These are phyloP conservation scores for Thaumatotibia leucotreta DNA, from an alignment of 1,140 invertebrate species.

Conservation along the genomic window DNA sequence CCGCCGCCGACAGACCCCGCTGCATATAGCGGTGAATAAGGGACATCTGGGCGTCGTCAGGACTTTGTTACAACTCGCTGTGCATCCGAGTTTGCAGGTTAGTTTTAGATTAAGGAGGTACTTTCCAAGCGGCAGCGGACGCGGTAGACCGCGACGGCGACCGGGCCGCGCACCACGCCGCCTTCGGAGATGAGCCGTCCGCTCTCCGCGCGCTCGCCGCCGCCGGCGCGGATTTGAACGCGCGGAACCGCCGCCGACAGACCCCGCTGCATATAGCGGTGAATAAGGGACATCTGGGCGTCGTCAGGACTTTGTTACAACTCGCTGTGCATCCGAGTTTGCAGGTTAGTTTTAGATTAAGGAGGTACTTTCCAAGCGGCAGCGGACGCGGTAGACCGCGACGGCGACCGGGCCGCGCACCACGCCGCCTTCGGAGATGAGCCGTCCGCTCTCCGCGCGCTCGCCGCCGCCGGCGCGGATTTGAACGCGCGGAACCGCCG, in stretches of 20 bases:
- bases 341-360: constrained; percentile 81
- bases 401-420: constrained; percentile 97
- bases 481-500: constrained; percentile 98
- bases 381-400: constrained; percentile 97
- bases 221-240: constrained; percentile 96
- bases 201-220: constrained; percentile 90
- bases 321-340: constrained; percentile 95
- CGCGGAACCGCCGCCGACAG: constrained; percentile 96
- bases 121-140: constrained; percentile 95
- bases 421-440: constrained; percentile 98
- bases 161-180: constrained; percentile 96
- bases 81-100: constrained; percentile 96
- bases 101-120: constrained; percentile 45
- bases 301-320: constrained; percentile 93
- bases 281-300: constrained; percentile 96
- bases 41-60: constrained; percentile 96
- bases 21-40: constrained; percentile 98
- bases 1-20: constrained; percentile 95
- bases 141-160: constrained; percentile 99
- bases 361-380: no score
- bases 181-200: constrained; percentile 95
- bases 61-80: constrained; percentile 91
- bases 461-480: constrained; percentile 92
- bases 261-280: constrained; percentile 98
- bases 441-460: constrained; percentile 88